Percentiles rank a stretch among this genome's conserved stretches.
Conservation (phyloP, 2,888 invertebrate genomes). For the Notodonta dromedarius region DNA sequence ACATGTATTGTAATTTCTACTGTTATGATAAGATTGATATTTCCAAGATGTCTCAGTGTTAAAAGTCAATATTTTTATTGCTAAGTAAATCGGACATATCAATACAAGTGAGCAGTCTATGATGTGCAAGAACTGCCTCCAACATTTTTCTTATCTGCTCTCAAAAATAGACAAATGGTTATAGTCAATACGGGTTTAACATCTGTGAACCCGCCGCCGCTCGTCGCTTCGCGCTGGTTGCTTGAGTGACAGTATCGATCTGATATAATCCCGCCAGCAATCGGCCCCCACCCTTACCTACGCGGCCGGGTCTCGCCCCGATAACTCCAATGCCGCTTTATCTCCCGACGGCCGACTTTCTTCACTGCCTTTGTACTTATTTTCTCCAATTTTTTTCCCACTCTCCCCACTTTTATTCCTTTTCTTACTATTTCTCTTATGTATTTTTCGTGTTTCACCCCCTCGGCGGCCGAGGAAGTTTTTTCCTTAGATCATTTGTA, state of each 20-base stretch:
- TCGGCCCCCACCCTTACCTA: constrained; percentile 63
- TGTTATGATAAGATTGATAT: too few relatives aligned
- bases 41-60: too few relatives aligned
- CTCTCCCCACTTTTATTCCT: constrained; percentile 76
- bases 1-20: too few relatives aligned
- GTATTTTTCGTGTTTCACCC: constrained; percentile 80
- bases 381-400: constrained; percentile 78
- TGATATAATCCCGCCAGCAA: constrained; percentile 74
- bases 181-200: neutral
- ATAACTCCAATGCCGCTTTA: constrained; percentile 84
- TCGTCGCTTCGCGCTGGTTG: constrained; percentile 29
- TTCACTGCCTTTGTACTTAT: constrained; percentile 81
- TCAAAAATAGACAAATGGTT: too few relatives aligned
- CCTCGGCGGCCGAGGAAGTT: constrained; percentile 57
- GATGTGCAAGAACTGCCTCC: too few relatives aligned
- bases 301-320: constrained; percentile 74
- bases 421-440: constrained; percentile 80
- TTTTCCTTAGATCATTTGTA: constrained; percentile 75
- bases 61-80: too few relatives aligned
- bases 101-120: too few relatives aligned
- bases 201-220: neutral
- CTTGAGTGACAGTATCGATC: constrained; percentile 82
- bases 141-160: neutral
- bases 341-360: constrained; percentile 76
- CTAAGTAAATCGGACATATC: too few relatives aligned